Conservation (phyloP, 2,888 invertebrate species). For the Hypsopygia costalis region DNA sequence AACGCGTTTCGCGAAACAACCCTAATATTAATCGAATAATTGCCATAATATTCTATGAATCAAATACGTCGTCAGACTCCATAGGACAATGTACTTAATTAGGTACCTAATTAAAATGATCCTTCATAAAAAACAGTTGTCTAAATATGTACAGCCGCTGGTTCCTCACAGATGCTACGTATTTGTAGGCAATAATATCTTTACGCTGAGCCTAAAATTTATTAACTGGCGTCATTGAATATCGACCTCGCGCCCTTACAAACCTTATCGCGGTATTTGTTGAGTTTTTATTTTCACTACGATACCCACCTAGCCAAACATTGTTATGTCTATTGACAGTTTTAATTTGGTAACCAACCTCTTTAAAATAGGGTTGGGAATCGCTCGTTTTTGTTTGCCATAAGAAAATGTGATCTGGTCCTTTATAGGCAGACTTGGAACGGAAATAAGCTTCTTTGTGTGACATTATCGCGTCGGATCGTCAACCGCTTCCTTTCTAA, state of each 20-base stretch:
- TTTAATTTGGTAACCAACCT: neutral
- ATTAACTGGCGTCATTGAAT: slow-evolving; percentile 54
- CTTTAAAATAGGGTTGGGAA: slow-evolving; percentile 23
- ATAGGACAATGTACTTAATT: too few species aligned
- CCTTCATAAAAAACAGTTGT: too few species aligned
- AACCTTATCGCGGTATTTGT: slow-evolving; percentile 75
- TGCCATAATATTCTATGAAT: too few species aligned
- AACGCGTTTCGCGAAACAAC: too few species aligned
- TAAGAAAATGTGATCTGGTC: slow-evolving; percentile 45
- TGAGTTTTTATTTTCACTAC: slow-evolving; percentile 75
- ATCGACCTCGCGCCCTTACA: slow-evolving; percentile 75
- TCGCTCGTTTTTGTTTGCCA: slow-evolving; percentile 23
- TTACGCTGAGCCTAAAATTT: slow-evolving; percentile 24
- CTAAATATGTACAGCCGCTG: too few species aligned
- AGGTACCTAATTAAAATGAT: too few species aligned
- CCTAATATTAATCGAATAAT: too few species aligned
- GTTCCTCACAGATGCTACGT: slow-evolving; percentile 30
- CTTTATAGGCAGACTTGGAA: slow-evolving; percentile 50
- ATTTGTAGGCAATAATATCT: slow-evolving; percentile 33
- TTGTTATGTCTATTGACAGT: slow-evolving; percentile 14
- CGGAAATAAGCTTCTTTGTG: slow-evolving; percentile 79
- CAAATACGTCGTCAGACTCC: too few species aligned
- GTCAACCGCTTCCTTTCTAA: slow-evolving; percentile 73
- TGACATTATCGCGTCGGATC: slow-evolving; percentile 70
- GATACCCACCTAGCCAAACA: slow-evolving; percentile 60